Conservation (phyloP, 2,888 invertebrate genomes). For the Campoletis raptor region DNA sequence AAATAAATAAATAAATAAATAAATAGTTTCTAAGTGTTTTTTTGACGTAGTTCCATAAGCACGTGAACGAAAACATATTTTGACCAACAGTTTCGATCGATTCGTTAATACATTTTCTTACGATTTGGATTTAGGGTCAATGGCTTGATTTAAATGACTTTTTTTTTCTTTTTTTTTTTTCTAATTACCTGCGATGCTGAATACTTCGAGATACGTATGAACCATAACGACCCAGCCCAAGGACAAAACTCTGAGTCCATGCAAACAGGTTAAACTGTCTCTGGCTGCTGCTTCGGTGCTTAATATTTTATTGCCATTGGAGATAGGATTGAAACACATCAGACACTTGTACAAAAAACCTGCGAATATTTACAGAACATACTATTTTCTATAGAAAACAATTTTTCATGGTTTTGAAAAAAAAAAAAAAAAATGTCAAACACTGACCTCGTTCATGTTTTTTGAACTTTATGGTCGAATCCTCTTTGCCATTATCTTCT, state of each 20-base stretch:
- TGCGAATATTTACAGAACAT: slow-evolving; percentile 76
- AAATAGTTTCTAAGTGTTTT: too few species aligned
- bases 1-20: too few species aligned
- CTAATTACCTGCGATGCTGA: slow-evolving; percentile 88
- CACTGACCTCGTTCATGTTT: slow-evolving; percentile 72
- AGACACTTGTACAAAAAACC: slow-evolving; percentile 88
- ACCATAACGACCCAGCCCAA: slow-evolving; percentile 94
- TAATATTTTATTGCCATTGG: slow-evolving; percentile 91
- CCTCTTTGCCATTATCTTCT: slow-evolving; percentile 58
- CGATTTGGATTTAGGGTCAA: not conserved
- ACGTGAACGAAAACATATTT: not conserved
- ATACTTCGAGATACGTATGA: slow-evolving; percentile 93
- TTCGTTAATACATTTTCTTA: not conserved
- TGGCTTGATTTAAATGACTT: not conserved
- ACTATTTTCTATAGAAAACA: not conserved
- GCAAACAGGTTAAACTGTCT: slow-evolving; percentile 91
- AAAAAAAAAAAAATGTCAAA: not conserved
- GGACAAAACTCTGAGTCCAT: slow-evolving; percentile 92
- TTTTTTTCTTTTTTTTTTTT: slow-evolving; percentile 1
- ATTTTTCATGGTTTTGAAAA: not conserved
- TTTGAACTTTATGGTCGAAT: slow-evolving; percentile 55
- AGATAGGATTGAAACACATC: slow-evolving; percentile 91
- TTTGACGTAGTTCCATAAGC: too few species aligned
- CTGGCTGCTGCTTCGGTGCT: slow-evolving; percentile 90
- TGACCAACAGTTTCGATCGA: too few species aligned